Conservation (phyloP, 2,888 invertebrate species). For the Syrista parreyssii region DNA sequence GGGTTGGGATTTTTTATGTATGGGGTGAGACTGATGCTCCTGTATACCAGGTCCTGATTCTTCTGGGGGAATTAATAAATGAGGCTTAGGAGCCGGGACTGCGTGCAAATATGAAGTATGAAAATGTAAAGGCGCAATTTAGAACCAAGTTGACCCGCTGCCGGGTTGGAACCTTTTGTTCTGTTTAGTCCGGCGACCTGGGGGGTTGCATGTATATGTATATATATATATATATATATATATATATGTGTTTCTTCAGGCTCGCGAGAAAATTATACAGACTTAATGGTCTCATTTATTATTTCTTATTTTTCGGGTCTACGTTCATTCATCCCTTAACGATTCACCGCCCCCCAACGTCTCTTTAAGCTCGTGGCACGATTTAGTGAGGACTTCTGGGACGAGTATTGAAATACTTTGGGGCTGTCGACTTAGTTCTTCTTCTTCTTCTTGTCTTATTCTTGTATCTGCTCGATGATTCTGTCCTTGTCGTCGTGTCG, state of each 20-base stretch:
- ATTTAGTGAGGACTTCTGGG: not conserved
- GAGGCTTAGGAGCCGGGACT: slow-evolving; percentile 16
- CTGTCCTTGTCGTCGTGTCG: not conserved
- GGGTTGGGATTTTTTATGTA: not conserved
- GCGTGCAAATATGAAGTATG: slow-evolving; percentile 13
- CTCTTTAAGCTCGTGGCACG: not conserved
- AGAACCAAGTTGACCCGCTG: slow-evolving; percentile 12
- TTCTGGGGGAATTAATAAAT: slow-evolving; percentile 17
- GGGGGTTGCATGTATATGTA: not conserved
- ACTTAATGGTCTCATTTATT: slow-evolving; percentile 64
- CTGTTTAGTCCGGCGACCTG: slow-evolving; percentile 3
- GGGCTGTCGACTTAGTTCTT: not conserved
- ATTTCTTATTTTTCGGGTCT: slow-evolving; percentile 55
- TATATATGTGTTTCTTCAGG: slow-evolving; percentile 5
- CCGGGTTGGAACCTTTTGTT: slow-evolving; percentile 2
- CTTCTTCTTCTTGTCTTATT: not conserved
- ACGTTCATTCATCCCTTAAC: slow-evolving; percentile 40
- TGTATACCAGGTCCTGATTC: not conserved
- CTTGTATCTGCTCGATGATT: not conserved
- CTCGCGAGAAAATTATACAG: slow-evolving; percentile 43
- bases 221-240: not conserved
- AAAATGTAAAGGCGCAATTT: slow-evolving; percentile 23
- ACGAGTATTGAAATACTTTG: not conserved
- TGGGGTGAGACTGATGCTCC: not conserved
- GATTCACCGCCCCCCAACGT: slow-evolving; percentile 23